Percentiles rank a stretch among this genome's conserved stretches.
phyloP scores from a whole-genome alignment of 2,797 vertebrate species.

The Pipistrellus pipistrellus region DNA sequence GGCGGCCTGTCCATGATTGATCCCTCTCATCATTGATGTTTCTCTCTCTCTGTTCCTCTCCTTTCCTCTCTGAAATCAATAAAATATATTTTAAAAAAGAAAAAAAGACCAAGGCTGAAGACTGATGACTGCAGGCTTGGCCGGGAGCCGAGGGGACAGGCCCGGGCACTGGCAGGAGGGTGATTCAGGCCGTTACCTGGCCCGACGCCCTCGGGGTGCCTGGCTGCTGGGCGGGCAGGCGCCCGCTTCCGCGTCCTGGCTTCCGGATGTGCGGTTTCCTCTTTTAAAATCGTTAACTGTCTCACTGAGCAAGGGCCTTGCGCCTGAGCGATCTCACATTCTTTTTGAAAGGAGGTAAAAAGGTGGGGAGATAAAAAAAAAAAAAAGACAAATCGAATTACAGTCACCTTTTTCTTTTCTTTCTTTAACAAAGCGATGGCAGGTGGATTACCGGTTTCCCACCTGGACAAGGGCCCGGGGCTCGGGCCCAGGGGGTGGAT shows the following conservation, averaged over 20 bases:
- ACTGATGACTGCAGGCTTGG: not conserved
- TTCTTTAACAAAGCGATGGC: not conserved
- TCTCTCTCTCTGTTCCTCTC: too few species aligned
- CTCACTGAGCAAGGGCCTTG: not conserved
- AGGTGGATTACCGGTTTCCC: constrained; percentile 39
- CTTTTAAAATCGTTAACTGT: constrained; percentile 46
- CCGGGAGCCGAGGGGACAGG: not conserved
- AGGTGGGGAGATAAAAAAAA: not conserved
- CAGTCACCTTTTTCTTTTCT: not conserved
- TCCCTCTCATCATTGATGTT: too few species aligned
- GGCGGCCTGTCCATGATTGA: too few species aligned
- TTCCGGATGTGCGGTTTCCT: constrained; percentile 42
- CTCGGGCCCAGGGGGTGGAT: not conserved
- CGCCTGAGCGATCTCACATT: not conserved
- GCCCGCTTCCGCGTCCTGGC: not conserved
- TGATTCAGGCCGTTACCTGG: not conserved
- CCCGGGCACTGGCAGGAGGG: rapidly evolving
- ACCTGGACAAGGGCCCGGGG: not conserved
- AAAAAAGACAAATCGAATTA: not conserved
- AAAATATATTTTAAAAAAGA: too few species aligned
- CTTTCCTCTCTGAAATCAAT: too few species aligned
- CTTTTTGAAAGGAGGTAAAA: not conserved
- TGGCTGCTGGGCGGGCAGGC: not conserved
- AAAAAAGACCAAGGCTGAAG: not conserved
- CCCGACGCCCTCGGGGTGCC: not conserved